phyloP scores from a whole-genome alignment of 2,797 vertebrate genomes.

The Adrianichthys oophorus region DNA sequence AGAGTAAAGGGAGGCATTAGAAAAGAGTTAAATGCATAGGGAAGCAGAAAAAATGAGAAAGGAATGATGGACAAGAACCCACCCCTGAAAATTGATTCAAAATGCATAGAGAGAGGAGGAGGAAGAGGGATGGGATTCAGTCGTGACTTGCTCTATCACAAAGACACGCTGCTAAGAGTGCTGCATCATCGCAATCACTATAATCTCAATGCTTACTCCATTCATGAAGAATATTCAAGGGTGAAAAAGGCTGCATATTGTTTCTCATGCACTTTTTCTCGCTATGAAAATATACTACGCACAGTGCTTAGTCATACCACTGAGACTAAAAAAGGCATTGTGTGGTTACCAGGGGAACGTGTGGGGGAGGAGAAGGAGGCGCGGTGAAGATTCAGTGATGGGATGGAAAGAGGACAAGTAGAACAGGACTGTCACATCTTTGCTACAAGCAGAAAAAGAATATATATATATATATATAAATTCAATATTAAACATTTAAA shows the following conservation, averaged over 20 bases:
- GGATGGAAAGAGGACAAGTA: slow-evolving; percentile 17
- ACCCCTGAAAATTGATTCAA: slow-evolving; percentile 64
- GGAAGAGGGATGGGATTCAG: slow-evolving; percentile 50
- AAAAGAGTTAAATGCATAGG: slow-evolving; percentile 43
- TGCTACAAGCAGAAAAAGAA: too few relatives aligned
- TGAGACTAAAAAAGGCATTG: slow-evolving; percentile 60
- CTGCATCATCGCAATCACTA: slow-evolving; percentile 17
- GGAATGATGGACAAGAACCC: slow-evolving; percentile 58
- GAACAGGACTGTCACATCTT: background rate
- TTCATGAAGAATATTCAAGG: slow-evolving; percentile 1
- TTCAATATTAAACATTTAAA: slow-evolving; percentile 4
- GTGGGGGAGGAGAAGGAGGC: slow-evolving; percentile 26
- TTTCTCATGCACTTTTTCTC: slow-evolving; percentile 10
- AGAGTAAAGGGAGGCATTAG: slow-evolving; percentile 47
- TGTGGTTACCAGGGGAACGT: slow-evolving; percentile 52
- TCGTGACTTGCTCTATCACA: slow-evolving; percentile 65
- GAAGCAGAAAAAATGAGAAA: slow-evolving; percentile 42
- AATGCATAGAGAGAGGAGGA: slow-evolving; percentile 46
- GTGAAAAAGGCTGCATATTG: slow-evolving; percentile 2
- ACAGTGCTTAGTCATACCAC: slow-evolving; percentile 74
- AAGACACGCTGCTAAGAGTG: slow-evolving; percentile 43
- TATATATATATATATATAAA: too few relatives aligned
- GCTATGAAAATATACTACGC: slow-evolving; percentile 22
- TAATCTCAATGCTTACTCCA: slow-evolving; percentile 9
- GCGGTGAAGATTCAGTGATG: slow-evolving; percentile 43